Percentiles rank a stretch among this genome's conserved stretches.
These are phyloP conservation scores for Cyanocitta stelleri DNA, from an alignment of 2,113 vertebrate species.

Conservation along the genomic window DNA sequence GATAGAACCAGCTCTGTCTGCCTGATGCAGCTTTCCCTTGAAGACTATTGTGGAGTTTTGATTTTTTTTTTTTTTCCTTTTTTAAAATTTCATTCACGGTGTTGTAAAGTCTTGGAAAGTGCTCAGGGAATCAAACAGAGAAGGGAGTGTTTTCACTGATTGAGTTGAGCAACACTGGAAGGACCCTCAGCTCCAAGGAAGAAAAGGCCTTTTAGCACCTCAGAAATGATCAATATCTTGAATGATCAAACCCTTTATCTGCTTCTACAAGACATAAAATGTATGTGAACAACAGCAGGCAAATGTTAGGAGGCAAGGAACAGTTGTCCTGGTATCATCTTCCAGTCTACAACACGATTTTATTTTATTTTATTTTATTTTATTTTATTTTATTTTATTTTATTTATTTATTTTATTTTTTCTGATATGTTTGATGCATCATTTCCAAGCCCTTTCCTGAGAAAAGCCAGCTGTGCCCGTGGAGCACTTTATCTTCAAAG, in stretches of 20 bases:
- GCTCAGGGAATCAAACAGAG: not conserved
- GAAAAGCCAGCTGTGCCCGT: not conserved
- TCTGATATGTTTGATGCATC: not conserved
- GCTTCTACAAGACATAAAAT: not conserved
- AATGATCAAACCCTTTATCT: not conserved
- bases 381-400: not conserved
- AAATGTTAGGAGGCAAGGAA: not conserved
- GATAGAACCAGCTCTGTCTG: not conserved
- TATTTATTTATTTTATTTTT: not conserved
- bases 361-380: not conserved
- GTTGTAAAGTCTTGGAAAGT: not conserved
- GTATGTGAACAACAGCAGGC: not conserved
- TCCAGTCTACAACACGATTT: not conserved
- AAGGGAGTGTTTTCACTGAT: not conserved
- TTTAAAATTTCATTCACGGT: not conserved
- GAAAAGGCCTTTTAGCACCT: not conserved
- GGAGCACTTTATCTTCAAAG: not conserved
- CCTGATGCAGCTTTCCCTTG: not conserved
- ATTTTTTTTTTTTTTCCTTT: too few relatives aligned
- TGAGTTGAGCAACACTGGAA: not conserved
- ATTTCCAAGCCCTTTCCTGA: not conserved
- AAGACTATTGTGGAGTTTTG: not conserved
- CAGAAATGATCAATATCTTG: not conserved
- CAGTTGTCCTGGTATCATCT: not conserved
- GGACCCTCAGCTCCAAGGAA: not conserved